Base-by-base conservation (phyloP, 1,140 invertebrate genomes). In the Diorhabda sublineata region DNA sequence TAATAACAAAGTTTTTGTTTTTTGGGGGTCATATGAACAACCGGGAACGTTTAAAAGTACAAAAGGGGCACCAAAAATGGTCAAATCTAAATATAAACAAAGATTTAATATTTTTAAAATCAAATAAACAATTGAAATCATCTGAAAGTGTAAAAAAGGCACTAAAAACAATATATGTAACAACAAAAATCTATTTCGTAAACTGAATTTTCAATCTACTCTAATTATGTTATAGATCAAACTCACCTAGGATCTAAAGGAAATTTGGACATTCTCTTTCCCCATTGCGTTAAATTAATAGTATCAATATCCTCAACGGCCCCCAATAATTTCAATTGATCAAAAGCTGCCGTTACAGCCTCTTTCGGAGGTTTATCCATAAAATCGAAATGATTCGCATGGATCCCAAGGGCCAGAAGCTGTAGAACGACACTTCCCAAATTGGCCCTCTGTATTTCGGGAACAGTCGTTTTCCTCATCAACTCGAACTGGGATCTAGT, bases 251-350 rank as follows among this genome's bases (percentile, higher is more conserved):
- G 97, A 81, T 98, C 95, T 58, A 99, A 82, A 1, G 97, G 97
- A 82, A 98, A 98, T 26, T 87, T 85, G 1, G 92, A 88, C 93
- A 98, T 96, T 77, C 91, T 89, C 70, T 88, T 89, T 2, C 97
- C 97, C 8, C 92, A 71, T 2, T 85, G 81, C 2, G 95, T 98
- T 65, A 98, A 83, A 79, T 88, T 86, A 62, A 65, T 43, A 66
- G 71, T 70, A 56, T 81, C 76, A 43, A 78, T 74, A 80, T 85
- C 83, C 75, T 88, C 86, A 42, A 94, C 84, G 9, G 91, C 92
- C 71, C 90, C 93, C 63, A 97, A 83, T 73, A 90, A 86, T 76
- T 89, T 87, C 4, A 95, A 82, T 69, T 92, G 85, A 4, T 85
- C 82, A 58, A 94, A 83, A 0, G 92, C 92, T 59, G 86, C 86